A percentile compares a stretch with the other conserved stretches of the same genome.
phyloP scores from a whole-genome alignment of 2,797 vertebrate genomes.

The Mionectes olivaceus region DNA sequence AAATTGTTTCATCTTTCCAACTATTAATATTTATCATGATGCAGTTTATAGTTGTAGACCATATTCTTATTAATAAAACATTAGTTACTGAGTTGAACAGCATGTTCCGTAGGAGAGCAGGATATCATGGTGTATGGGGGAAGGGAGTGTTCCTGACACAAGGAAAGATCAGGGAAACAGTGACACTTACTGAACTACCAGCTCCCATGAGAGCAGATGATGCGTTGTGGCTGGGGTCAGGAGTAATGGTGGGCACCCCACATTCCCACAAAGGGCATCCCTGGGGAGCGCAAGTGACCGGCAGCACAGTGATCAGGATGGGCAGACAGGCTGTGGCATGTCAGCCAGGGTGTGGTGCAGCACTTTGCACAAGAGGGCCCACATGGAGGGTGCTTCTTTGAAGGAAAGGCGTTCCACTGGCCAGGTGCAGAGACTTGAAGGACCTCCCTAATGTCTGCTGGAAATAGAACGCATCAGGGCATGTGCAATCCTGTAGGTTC shows the following conservation, averaged over 20 bases:
- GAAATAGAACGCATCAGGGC: not conserved
- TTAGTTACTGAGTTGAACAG: not conserved
- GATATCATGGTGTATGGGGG: accelerated
- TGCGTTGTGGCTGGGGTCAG: not conserved
- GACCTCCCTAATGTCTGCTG: not conserved
- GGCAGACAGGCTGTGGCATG: not conserved
- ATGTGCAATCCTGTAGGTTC: not conserved
- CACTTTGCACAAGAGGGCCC: not conserved
- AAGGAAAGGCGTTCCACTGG: not conserved
- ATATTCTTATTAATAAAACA: not conserved
- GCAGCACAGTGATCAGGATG: not conserved
- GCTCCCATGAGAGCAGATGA: accelerated
- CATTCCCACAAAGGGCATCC: not conserved
- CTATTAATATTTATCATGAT: not conserved
- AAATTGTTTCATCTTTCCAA: not conserved
- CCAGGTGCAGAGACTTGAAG: not conserved
- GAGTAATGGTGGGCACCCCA: not conserved
- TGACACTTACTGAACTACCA: not conserved
- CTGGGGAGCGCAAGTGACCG: accelerated
- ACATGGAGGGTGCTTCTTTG: not conserved
- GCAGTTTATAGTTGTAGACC: not conserved
- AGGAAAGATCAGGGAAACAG: not conserved
- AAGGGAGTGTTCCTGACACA: not conserved
- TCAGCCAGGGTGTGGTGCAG: too few species aligned
- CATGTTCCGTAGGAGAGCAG: not conserved